phyloP scores from a whole-genome alignment of 2,888 invertebrate species.

The Agrochola lychnidis region DNA sequence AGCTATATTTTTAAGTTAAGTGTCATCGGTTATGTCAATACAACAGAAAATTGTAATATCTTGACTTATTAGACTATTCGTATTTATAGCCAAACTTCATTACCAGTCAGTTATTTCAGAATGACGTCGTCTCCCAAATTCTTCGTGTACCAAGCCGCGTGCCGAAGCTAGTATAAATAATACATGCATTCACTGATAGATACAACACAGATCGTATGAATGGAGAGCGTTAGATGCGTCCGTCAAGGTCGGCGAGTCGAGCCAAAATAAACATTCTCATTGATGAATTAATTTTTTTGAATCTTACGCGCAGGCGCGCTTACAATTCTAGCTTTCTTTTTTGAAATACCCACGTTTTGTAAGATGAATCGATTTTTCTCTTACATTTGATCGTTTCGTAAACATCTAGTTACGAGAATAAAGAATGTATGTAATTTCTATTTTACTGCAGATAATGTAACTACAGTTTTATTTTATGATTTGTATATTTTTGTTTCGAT shows the following conservation, averaged over 20 bases:
- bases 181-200: conserved; percentile 54
- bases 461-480: conserved; percentile 37
- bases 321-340: conserved; percentile 20
- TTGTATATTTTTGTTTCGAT: conserved; percentile 39
- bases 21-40: neutral
- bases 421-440: conserved; percentile 40
- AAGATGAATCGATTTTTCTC: conserved; percentile 43
- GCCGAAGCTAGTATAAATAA: conserved; percentile 39
- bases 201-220: conserved; percentile 59
- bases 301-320: conserved; percentile 21
- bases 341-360: conserved; percentile 40
- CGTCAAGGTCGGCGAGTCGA: conserved; percentile 55
- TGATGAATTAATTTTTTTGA: conserved; percentile 55
- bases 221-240: conserved; percentile 55
- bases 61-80: no score
- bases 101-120: neutral
- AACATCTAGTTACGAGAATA: conserved; percentile 39
- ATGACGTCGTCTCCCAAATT: conserved; percentile 21
- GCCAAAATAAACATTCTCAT: conserved; percentile 65
- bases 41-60: neutral
- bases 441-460: conserved; percentile 29
- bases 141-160: conserved; percentile 12
- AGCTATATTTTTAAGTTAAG: neutral
- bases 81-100: conserved; percentile 4
- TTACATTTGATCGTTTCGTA: conserved; percentile 39